Evolutionary conservation across 1,140 invertebrate genomes (phyloP).

Genomic region (Achroia grisella): DNA sequence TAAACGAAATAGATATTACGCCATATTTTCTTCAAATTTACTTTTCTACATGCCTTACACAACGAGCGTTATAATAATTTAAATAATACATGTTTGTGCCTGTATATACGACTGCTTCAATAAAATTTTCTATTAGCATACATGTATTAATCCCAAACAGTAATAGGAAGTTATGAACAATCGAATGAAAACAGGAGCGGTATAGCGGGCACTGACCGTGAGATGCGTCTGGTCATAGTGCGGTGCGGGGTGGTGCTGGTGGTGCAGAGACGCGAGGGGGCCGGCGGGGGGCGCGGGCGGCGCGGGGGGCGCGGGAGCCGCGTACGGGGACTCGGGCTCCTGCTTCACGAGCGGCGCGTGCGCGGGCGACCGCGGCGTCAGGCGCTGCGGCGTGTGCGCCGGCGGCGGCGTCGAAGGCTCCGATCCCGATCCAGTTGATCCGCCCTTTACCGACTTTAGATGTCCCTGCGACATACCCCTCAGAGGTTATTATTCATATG

Average conservation of each 20-base stretch:
- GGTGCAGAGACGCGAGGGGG: conserved; percentile 21
- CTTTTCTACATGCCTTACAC: too few relatives aligned
- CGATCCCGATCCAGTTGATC: conserved; percentile 74
- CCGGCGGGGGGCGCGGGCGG: conserved; percentile 18
- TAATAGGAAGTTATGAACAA: too few relatives aligned
- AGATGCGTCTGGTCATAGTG: conserved; percentile 54
- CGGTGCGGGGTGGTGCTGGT: conserved; percentile 31
- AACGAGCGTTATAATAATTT: too few relatives aligned
- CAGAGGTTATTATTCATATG: too few relatives aligned
- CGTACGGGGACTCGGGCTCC: conserved; percentile 26
- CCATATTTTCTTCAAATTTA: too few relatives aligned
- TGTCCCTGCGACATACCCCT: conserved; percentile 15
- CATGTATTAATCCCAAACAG: too few relatives aligned
- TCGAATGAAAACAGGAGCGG: neutral
- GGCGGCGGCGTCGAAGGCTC: conserved; percentile 74
- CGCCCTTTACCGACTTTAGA: conserved; percentile 74
- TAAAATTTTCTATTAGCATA: too few relatives aligned
- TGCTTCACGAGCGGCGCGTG: conserved; percentile 44
- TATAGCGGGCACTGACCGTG: conserved; percentile 29
- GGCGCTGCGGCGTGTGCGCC: conserved; percentile 46
- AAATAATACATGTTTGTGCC: too few relatives aligned
- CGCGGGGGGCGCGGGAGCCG: conserved; percentile 32
- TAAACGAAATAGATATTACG: too few relatives aligned
- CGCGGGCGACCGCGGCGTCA: conserved; percentile 39
- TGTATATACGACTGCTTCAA: too few relatives aligned